Evolutionary conservation across 2,113 vertebrate genomes (phyloP), one percentile per base, ranked within the genome.

Genomic region (Falco punctatus): DNA sequence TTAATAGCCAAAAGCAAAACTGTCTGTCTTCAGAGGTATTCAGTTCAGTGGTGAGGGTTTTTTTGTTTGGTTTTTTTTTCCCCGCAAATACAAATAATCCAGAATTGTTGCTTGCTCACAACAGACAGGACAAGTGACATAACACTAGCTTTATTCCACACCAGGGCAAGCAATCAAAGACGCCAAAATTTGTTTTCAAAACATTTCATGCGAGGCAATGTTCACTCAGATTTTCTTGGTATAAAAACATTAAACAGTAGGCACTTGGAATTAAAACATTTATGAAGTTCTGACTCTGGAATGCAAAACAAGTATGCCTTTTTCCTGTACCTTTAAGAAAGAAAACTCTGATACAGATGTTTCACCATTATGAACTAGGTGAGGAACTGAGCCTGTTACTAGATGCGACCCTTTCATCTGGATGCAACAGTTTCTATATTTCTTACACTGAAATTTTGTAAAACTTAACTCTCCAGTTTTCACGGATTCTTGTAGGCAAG

Each of bases 201-300:
- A 59, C 2, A 3, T 46, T 62, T 44, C 18, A 4, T 14, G 33
- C 15, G 3, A 84, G 64, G 51, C 5, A 0, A 4, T 27, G 42
- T n/a, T 87, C 73, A 0, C 52, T 81, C 40, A 26, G 5, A 51
- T 57, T 57, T 88, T 75, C 70, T 69, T 46, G 58, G 48, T 72
- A 61, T 7, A 77, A 66, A 52, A 58, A 74, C 44, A 87, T 70
- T 49, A 80, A 92, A 69, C 49, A 87, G 77, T 21, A 65, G 38
- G 70, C 82, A 42, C 57, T 75, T 17, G 66, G 74, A 86, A 91
- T 92, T 85, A 61, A 91, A 95, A 85, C 92, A 94, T 90, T 91
- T 58, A 92, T 88, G 92, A 88, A 93, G 64, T 42, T 70, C n/a
- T 52, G 62, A 0, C 88, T 95, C 90, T 70, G 92, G 61, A 90